Evolutionary conservation across 1,140 invertebrate species (phyloP).

Genomic region (Cydia amplana): DNA sequence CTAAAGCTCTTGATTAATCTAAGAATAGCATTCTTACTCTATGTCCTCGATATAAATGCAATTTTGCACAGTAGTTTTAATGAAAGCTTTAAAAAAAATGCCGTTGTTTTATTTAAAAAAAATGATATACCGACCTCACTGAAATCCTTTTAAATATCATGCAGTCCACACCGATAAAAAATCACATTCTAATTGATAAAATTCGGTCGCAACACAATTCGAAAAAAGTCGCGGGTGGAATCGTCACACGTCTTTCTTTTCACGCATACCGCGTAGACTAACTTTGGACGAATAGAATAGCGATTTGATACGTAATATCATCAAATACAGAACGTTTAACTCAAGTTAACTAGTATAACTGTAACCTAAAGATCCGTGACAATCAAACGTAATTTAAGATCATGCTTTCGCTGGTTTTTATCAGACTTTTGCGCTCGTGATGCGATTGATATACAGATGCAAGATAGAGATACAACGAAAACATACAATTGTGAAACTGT

Average conservation of each 20-base stretch:
- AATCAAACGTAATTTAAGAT: background rate
- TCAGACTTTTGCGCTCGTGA: background rate
- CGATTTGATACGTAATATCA: background rate
- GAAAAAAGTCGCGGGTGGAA: background rate
- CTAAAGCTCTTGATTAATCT: background rate
- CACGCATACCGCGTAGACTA: conserved; percentile 25
- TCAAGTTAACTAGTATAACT: background rate
- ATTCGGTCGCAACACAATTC: background rate
- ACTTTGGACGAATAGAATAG: conserved; percentile 14
- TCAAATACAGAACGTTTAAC: background rate
- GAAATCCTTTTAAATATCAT: conserved; percentile 15
- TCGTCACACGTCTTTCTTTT: conserved; percentile 5
- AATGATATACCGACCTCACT: conserved; percentile 10
- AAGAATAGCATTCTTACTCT: background rate
- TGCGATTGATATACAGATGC: background rate
- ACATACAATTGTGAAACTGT: conserved; percentile 38
- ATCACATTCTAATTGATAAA: conserved; percentile 29
- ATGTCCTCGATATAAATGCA: background rate
- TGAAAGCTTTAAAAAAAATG: background rate
- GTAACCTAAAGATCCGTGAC: background rate
- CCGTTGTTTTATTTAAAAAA: background rate
- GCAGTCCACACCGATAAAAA: background rate
- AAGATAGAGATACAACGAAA: conserved; percentile 48
- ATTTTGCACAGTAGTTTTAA: background rate
- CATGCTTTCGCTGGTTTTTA: background rate